Evolutionary conservation across 2,888 invertebrate genomes (phyloP).

Genomic region (Trilocha varians): DNA sequence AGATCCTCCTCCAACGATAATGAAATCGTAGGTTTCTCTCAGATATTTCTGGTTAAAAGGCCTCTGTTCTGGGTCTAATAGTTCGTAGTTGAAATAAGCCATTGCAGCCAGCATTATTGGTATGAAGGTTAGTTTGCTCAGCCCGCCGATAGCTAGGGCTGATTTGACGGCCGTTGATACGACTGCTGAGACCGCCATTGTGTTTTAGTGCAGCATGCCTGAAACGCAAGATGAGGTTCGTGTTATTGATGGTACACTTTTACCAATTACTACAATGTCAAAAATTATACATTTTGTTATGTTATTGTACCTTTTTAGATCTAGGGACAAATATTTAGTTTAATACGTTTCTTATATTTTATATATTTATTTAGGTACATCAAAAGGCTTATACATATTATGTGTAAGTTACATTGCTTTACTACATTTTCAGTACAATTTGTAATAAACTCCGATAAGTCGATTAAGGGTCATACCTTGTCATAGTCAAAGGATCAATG

Average conservation of each 20-base stretch:
- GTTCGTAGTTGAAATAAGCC: constrained; percentile 88
- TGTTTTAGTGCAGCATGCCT: constrained; percentile 31
- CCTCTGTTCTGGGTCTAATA: constrained; percentile 87
- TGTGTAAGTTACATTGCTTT: no score
- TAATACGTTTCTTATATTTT: no score
- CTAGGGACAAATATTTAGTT: no score
- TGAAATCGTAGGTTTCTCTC: constrained; percentile 84
- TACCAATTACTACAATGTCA: no score
- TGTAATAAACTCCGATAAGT: no score
- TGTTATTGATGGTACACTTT: not conserved
- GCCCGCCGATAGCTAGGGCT: constrained; percentile 79
- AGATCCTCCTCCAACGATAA: constrained; percentile 87
- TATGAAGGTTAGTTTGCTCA: constrained; percentile 81
- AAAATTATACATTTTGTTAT: no score
- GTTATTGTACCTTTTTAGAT: no score
- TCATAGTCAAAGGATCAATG: no score
- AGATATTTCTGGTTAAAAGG: constrained; percentile 80
- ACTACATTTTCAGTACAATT: no score
- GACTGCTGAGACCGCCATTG: constrained; percentile 56
- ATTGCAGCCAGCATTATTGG: constrained; percentile 83
- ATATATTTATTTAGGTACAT: no score
- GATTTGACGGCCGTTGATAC: constrained; percentile 80
- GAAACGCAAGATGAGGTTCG: constrained; percentile 18
- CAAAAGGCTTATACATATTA: no score
- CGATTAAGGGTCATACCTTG: no score